Percentiles rank a stretch among this genome's conserved stretches.
phyloP scores from a whole-genome alignment of 1,140 invertebrate species.

The Paraescarpia echinospica region DNA sequence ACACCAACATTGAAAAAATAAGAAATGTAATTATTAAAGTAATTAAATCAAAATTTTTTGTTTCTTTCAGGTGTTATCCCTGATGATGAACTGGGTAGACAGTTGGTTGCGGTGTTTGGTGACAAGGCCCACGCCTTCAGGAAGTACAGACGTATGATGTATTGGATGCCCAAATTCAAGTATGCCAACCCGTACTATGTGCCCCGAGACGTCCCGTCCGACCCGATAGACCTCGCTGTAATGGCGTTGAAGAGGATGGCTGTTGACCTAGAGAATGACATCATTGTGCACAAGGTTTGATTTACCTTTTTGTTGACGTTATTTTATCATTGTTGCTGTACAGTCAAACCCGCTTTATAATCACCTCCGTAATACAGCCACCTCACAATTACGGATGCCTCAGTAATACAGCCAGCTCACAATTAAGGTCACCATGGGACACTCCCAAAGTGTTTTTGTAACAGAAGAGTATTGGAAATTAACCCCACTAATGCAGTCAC shows the following conservation, averaged over 20 bases:
- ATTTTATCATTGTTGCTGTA: no score
- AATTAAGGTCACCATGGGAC: no score
- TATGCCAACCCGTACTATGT: conserved; percentile 28
- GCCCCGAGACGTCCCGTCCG: conserved; percentile 65
- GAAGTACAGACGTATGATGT: conserved; percentile 90
- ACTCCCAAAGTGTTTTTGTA: no score
- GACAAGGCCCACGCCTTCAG: conserved; percentile 73
- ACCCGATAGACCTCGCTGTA: conserved; percentile 79
- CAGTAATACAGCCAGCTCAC: no score
- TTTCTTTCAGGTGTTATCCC: conserved; percentile 76
- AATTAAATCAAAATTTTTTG: not conserved
- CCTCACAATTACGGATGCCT: no score
- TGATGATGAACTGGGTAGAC: conserved; percentile 81
- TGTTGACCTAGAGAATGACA: conserved; percentile 76
- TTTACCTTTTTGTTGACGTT: no score
- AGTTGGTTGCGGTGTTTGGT: conserved; percentile 84
- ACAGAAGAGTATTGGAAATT: no score
- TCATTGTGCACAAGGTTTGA: conserved; percentile 48
- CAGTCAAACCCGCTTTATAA: no score
- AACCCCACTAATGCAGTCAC: no score
- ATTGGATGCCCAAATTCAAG: conserved; percentile 95
- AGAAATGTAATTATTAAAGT: not conserved
- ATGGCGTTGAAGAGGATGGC: conserved; percentile 84
- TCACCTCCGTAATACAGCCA: no score
- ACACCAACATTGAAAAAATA: not conserved